phyloP scores from a whole-genome alignment of 2,888 invertebrate species.

The Linnaemya tessellans region DNA sequence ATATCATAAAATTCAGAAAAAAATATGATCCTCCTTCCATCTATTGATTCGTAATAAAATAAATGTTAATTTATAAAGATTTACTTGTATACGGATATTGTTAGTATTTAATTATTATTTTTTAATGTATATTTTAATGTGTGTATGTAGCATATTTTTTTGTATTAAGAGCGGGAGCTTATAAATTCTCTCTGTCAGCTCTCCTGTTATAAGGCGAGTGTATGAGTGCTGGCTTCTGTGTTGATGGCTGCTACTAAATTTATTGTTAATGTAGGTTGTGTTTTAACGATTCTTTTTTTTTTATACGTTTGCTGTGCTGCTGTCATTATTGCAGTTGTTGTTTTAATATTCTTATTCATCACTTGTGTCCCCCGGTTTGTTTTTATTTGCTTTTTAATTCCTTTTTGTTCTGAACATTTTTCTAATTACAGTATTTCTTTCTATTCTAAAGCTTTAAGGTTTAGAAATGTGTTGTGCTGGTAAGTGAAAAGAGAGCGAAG shows the following conservation, averaged over 20 bases:
- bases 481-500: background rate
- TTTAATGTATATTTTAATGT: background rate
- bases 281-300: conserved; percentile 55
- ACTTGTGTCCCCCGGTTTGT: conserved; percentile 31
- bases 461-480: background rate
- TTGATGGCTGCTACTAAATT: conserved; percentile 64
- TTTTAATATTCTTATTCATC: conserved; percentile 22
- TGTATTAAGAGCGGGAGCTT: conserved; percentile 20
- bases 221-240: conserved; percentile 1
- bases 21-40: too few relatives aligned
- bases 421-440: background rate
- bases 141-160: too few relatives aligned
- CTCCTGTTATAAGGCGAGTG: background rate
- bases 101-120: too few relatives aligned
- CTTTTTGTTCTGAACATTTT: conserved; percentile 18
- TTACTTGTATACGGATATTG: too few relatives aligned
- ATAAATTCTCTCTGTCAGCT: conserved; percentile 7
- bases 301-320: background rate
- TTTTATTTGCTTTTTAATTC: background rate
- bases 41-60: too few relatives aligned
- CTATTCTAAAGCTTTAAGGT: conserved; percentile 11
- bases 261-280: conserved; percentile 73
- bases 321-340: conserved; percentile 7
- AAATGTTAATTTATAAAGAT: too few relatives aligned
- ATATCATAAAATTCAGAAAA: too few relatives aligned